Conservation (phyloP, 2,888 invertebrate genomes). For the Acleris laterana region DNA sequence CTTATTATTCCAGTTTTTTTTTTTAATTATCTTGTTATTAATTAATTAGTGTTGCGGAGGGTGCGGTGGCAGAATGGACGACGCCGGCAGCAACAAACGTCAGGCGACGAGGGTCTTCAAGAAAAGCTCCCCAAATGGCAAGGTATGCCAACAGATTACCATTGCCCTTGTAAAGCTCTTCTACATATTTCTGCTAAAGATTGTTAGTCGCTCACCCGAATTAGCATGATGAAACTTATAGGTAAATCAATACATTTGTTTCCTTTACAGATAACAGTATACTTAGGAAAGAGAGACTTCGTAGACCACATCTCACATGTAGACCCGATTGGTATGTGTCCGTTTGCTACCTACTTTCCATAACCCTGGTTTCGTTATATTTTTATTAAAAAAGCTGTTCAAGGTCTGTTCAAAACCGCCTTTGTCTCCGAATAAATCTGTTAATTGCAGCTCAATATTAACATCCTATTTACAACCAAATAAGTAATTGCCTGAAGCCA, state of each 20-base stretch:
- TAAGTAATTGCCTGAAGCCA: too few species aligned
- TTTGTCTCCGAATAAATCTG: neutral
- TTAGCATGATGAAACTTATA: conserved; percentile 26
- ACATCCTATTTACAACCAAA: neutral
- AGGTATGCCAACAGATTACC: conserved; percentile 79
- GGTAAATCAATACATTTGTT: conserved; percentile 38
- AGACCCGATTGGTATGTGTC: conserved; percentile 92
- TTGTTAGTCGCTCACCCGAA: conserved; percentile 1
- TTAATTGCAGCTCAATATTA: neutral
- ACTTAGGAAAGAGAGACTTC: conserved; percentile 95
- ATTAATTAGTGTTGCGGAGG: conserved; percentile 72
- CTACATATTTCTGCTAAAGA: conserved; percentile 2
- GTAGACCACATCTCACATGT: conserved; percentile 96
- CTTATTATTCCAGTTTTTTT: too few species aligned
- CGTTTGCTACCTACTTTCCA: conserved; percentile 13
- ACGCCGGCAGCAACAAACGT: conserved; percentile 88
- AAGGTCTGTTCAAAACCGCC: neutral
- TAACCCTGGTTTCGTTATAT: neutral
- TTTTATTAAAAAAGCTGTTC: neutral
- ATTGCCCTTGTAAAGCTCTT: neutral
- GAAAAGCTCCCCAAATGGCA: conserved; percentile 98
- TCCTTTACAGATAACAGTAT: conserved; percentile 90
- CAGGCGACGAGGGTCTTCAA: conserved; percentile 96
- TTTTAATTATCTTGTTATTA: neutral
- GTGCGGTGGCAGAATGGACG: conserved; percentile 87